phyloP scores from a whole-genome alignment of 2,797 vertebrate genomes.

The Botia kubotai region DNA sequence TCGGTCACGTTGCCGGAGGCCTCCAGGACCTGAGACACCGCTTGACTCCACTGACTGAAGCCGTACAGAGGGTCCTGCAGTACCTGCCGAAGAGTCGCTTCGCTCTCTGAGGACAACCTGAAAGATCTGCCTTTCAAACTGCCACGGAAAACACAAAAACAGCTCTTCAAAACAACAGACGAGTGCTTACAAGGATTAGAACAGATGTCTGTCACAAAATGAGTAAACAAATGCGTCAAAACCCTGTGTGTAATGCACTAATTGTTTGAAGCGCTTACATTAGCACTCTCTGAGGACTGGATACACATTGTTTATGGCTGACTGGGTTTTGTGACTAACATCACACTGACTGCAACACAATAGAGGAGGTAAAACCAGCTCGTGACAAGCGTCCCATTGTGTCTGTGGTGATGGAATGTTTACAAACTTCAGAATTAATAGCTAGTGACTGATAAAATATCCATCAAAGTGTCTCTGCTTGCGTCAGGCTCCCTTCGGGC shows the following conservation, averaged over 20 bases:
- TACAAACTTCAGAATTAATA: slow-evolving; percentile 22
- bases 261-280: slow-evolving; percentile 47
- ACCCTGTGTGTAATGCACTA: slow-evolving; percentile 24
- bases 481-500: not conserved
- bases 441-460: slow-evolving; percentile 36
- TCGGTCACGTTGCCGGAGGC: slow-evolving; percentile 78
- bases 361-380: not conserved
- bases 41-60: slow-evolving; percentile 83
- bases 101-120: slow-evolving; percentile 79
- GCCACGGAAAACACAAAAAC: slow-evolving; percentile 39
- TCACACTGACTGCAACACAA: slow-evolving; percentile 37
- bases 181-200: not conserved
- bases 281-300: slow-evolving; percentile 38
- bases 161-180: not conserved
- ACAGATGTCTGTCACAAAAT: slow-evolving; percentile 5
- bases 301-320: slow-evolving; percentile 39
- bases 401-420: slow-evolving; percentile 13
- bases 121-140: slow-evolving; percentile 84
- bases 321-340: slow-evolving; percentile 32
- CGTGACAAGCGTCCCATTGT: not conserved
- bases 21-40: slow-evolving; percentile 81
- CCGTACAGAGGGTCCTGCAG: slow-evolving; percentile 83
- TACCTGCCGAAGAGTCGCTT: slow-evolving; percentile 76
- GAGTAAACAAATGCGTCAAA: slow-evolving; percentile 39
- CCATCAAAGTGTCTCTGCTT: slow-evolving; percentile 29